A percentile compares a stretch with the other conserved stretches of the same genome.
Conservation (phyloP, 2,888 invertebrate species). For the Nemoura dubitans region DNA sequence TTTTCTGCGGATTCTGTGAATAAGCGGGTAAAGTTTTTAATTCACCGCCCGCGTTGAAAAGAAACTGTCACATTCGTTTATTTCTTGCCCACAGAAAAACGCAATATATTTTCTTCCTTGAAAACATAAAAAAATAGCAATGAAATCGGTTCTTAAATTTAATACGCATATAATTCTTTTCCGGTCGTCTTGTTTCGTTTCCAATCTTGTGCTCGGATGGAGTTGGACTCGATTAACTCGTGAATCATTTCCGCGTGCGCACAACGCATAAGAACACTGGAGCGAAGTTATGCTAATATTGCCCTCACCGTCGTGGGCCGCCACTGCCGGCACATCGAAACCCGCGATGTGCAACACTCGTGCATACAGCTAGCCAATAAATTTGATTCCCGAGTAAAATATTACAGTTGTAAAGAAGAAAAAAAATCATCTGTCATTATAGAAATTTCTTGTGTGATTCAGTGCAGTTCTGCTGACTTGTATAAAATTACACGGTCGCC, state of each 20-base stretch:
- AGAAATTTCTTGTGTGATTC: neutral
- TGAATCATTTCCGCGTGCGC: slow-evolving; percentile 45
- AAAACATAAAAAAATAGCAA: slow-evolving; percentile 18
- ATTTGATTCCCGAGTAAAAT: slow-evolving; percentile 15
- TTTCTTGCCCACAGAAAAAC: neutral
- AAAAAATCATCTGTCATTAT: slow-evolving; percentile 27
- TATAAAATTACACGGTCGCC: neutral
- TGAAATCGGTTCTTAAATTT: slow-evolving; percentile 28
- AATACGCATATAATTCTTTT: slow-evolving; percentile 47
- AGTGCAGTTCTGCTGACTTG: slow-evolving; percentile 15
- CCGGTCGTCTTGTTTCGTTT: slow-evolving; percentile 45
- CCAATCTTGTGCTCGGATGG: slow-evolving; percentile 37
- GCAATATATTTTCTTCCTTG: neutral
- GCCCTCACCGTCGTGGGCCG: neutral
- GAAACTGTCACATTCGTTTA: neutral
- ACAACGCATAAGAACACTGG: slow-evolving; percentile 34
- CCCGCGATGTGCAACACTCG: neutral
- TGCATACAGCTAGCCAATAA: neutral
- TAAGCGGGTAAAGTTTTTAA: too few species aligned
- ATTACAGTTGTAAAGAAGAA: slow-evolving; percentile 19
- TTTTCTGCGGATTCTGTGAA: too few species aligned
- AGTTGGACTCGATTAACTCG: slow-evolving; percentile 44
- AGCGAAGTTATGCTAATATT: slow-evolving; percentile 44
- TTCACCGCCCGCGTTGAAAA: neutral
- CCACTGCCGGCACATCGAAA: neutral